Percentiles rank a stretch among this genome's conserved stretches.
Evolutionary conservation across 1,140 invertebrate genomes (phyloP).

Genomic region (Goniozus legneri): DNA sequence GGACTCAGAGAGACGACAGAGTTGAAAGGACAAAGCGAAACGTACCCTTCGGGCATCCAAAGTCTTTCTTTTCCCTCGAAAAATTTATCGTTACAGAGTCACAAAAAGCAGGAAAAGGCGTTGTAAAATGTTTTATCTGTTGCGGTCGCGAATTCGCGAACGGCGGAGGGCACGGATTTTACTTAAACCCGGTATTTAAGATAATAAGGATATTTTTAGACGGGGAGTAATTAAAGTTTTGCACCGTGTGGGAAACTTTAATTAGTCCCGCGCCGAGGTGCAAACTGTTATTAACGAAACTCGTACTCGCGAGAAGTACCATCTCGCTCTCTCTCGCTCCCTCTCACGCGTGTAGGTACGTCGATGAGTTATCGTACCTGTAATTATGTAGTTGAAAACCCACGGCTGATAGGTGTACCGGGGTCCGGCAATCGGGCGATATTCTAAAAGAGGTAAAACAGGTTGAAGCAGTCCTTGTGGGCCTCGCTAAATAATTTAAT

Average conservation of each 20-base stretch:
- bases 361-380: conserved; percentile 20
- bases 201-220: conserved; percentile 18
- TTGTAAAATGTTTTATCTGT: background rate
- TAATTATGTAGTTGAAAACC: conserved; percentile 24
- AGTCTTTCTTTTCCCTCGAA: conserved; percentile 15
- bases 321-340: background rate
- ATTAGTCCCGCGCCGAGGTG: conserved; percentile 21
- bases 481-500: conserved; percentile 23
- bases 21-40: conserved; percentile 34
- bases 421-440: conserved; percentile 4
- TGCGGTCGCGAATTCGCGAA: background rate
- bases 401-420: background rate
- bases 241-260: conserved; percentile 21
- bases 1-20: conserved; percentile 16
- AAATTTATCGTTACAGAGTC: conserved; percentile 17
- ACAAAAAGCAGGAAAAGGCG: background rate
- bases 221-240: conserved; percentile 12
- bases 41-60: conserved; percentile 23
- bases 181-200: conserved; percentile 20
- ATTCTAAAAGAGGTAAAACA: conserved; percentile 22
- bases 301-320: background rate
- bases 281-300: conserved; percentile 24
- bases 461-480: conserved; percentile 18
- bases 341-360: too few species aligned
- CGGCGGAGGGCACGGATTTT: conserved; percentile 22